These are phyloP conservation scores for Steatornis caripensis DNA, from an alignment of 2,113 vertebrate genomes.

Conservation along the genomic window DNA sequence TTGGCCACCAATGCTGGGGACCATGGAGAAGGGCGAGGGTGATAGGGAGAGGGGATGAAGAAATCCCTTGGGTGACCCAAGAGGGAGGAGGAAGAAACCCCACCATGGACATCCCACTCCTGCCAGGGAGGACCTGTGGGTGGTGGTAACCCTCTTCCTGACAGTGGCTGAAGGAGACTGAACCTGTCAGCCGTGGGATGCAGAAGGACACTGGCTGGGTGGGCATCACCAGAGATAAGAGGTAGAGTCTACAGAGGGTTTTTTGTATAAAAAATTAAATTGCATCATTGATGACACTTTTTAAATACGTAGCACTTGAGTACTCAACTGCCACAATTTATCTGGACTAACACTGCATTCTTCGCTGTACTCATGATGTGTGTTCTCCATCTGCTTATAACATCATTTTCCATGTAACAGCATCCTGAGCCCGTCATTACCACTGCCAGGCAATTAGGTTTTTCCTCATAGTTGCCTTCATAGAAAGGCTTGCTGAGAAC, in stretches of 20 bases:
- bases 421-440: background rate
- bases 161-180: background rate
- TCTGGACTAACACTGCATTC: background rate
- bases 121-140: background rate
- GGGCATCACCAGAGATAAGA: background rate
- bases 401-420: too few species aligned
- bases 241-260: background rate
- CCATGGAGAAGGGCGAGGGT: background rate
- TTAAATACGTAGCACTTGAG: background rate
- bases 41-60: too few species aligned
- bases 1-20: background rate
- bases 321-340: background rate
- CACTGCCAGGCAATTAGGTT: background rate
- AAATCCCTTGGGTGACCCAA: fast-evolving
- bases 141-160: background rate
- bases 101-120: background rate
- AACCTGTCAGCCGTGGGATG: background rate
- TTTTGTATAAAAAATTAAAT: background rate
- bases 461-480: background rate
- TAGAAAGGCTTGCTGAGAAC: background rate
- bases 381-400: background rate
- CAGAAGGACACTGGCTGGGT: background rate
- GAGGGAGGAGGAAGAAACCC: background rate
- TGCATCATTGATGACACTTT: background rate
- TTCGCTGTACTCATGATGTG: background rate